Evolutionary conservation across 2,888 invertebrate species (phyloP).

Genomic region (Tinea trinotella): DNA sequence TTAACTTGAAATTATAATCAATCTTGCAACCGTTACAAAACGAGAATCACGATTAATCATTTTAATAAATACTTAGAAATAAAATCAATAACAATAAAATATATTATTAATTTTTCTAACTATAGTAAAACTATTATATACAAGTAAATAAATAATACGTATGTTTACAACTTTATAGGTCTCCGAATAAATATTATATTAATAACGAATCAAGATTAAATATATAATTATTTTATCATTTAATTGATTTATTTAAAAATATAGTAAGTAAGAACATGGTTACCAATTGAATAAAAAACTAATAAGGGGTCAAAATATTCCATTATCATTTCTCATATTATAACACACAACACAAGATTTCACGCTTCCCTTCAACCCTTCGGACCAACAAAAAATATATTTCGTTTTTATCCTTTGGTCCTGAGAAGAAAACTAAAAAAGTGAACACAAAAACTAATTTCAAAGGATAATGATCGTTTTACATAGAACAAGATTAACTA

Average conservation of each 20-base stretch:
- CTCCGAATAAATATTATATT: too few species aligned
- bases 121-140: background rate
- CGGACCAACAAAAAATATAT: slow-evolving; percentile 30
- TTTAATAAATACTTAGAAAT: background rate
- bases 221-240: too few species aligned
- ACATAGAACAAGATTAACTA: background rate
- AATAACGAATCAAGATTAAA: too few species aligned
- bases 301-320: too few species aligned
- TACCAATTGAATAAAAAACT: too few species aligned
- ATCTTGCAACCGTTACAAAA: slow-evolving; percentile 3
- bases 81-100: background rate
- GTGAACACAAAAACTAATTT: background rate
- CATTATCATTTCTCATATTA: background rate
- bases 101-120: background rate
- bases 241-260: too few species aligned
- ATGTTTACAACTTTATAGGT: too few species aligned
- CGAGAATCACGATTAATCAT: background rate
- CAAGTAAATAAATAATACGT: too few species aligned
- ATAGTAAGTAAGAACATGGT: too few species aligned
- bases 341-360: slow-evolving; percentile 27
- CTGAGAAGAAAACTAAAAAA: background rate
- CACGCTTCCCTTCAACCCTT: slow-evolving; percentile 45
- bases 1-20: background rate
- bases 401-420: background rate
- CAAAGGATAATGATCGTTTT: background rate